A percentile compares a stretch with the other conserved stretches of the same genome.
Evolutionary conservation across 2,797 vertebrate genomes (phyloP).

Genomic region (Peromyscus eremicus): DNA sequence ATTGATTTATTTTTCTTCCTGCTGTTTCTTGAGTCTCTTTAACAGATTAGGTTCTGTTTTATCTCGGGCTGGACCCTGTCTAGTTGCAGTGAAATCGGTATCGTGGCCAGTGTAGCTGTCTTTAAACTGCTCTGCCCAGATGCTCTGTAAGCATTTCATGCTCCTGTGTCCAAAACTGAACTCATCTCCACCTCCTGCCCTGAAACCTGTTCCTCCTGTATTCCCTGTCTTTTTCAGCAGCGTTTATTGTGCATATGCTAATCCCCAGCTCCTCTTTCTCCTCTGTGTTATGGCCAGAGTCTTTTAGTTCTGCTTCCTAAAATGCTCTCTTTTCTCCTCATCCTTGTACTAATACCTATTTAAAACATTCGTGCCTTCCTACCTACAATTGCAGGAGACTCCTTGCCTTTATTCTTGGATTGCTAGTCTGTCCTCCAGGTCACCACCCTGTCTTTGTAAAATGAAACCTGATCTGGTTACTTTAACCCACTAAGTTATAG

Average conservation of each 20-base stretch:
- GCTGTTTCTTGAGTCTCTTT: neutral
- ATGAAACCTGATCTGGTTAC: neutral
- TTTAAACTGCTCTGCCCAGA: neutral
- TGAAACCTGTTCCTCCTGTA: slow-evolving; percentile 76
- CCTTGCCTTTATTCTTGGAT: neutral
- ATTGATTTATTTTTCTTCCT: neutral
- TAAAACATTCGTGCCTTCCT: slow-evolving; percentile 45
- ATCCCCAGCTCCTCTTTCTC: neutral
- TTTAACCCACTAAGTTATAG: slow-evolving; percentile 8
- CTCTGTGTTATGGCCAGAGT: neutral
- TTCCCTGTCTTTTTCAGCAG: slow-evolving; percentile 58
- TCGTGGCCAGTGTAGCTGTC: neutral
- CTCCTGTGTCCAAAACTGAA: slow-evolving; percentile 47
- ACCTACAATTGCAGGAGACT: neutral
- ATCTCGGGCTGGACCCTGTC: neutral
- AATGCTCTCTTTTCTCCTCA: neutral
- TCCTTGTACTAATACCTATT: neutral
- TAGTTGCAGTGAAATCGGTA: neutral
- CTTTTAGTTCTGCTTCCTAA: neutral
- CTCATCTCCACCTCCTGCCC: slow-evolving; percentile 29
- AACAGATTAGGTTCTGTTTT: neutral
- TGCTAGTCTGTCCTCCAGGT: neutral
- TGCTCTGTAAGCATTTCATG: slow-evolving; percentile 29
- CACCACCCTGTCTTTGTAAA: slow-evolving; percentile 7
- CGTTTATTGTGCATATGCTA: neutral